phyloP scores from a whole-genome alignment of 64 coral and sea anemone species.

The Dendrophyllia cribrosa region DNA sequence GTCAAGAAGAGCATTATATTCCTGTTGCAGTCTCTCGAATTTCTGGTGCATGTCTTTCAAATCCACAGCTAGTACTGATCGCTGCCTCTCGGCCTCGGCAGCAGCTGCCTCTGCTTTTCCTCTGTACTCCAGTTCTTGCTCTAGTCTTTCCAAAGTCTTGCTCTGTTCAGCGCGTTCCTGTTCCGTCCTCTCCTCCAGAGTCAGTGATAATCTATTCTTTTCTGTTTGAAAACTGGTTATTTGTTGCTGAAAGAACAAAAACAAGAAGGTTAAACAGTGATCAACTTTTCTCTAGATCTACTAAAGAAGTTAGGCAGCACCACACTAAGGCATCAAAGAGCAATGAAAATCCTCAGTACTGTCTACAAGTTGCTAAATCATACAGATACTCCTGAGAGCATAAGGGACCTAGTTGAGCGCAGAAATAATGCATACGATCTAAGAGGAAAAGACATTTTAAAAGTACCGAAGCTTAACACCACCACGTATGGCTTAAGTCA shows the following conservation, averaged over 20 bases:
- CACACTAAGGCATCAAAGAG: no score
- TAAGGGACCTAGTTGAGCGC: no score
- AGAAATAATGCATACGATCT: no score
- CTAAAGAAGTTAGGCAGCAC: no score
- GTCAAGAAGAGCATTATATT: conserved; percentile 73
- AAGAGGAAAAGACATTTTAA: no score
- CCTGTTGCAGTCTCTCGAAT: conserved; percentile 85
- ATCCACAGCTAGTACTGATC: conserved; percentile 89
- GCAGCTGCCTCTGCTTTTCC: conserved; percentile 85
- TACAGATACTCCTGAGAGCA: no score
- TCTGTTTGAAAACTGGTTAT: conserved; percentile 95
- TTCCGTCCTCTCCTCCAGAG: conserved; percentile 92
- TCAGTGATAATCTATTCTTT: conserved; percentile 95
- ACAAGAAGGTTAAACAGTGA: background rate
- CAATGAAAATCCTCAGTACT: no score
- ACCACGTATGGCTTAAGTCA: no score
- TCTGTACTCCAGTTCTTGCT: conserved; percentile 85
- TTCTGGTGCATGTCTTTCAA: conserved; percentile 92
- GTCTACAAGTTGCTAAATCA: no score
- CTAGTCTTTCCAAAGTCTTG: conserved; percentile 91
- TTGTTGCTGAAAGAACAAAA: conserved; percentile 78
- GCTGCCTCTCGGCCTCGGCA: conserved; percentile 91
- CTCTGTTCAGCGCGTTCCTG: conserved; percentile 94
- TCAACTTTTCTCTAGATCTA: background rate
- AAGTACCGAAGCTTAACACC: no score